Evolutionary conservation across 2,113 vertebrate genomes (phyloP).

Genomic region (Eupsittula cactorum): DNA sequence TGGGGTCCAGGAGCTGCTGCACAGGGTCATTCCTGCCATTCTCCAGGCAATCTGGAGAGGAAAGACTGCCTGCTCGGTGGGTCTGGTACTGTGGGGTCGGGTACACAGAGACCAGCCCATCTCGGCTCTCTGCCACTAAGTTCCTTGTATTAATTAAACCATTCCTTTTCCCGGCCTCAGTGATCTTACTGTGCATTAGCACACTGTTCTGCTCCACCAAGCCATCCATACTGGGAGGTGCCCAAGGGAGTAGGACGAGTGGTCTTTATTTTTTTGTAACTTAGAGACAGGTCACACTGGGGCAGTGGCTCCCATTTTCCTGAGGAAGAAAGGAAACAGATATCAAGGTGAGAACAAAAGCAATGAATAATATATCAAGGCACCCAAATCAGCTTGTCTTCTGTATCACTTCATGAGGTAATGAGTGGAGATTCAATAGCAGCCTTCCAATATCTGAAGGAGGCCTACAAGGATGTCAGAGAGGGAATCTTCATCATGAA

Average conservation of each 20-base stretch:
- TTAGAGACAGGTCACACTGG: slow-evolving; percentile 48
- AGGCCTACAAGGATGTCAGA: background rate
- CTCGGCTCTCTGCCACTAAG: slow-evolving; percentile 79
- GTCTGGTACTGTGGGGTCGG: slow-evolving; percentile 85
- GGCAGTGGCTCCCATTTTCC: slow-evolving; percentile 71
- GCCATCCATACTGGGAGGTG: slow-evolving; percentile 72
- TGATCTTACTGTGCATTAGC: slow-evolving; percentile 67
- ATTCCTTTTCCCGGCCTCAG: slow-evolving; percentile 78
- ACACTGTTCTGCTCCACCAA: slow-evolving; percentile 71
- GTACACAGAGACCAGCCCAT: slow-evolving; percentile 83
- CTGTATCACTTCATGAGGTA: background rate
- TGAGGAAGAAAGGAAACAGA: slow-evolving; percentile 42
- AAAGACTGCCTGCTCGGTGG: slow-evolving; percentile 61
- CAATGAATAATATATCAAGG: background rate
- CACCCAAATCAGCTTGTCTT: background rate
- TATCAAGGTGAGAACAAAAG: slow-evolving; percentile 25
- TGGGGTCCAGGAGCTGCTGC: slow-evolving; percentile 89
- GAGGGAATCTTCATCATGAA: background rate
- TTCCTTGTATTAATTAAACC: slow-evolving; percentile 88
- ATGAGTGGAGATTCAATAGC: background rate
- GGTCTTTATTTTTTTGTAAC: background rate
- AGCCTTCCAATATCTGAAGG: background rate
- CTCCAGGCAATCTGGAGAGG: slow-evolving; percentile 60
- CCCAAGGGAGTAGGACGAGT: background rate
- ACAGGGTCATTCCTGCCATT: slow-evolving; percentile 57